These are phyloP conservation scores for Stramonita haemastoma DNA, from an alignment of 2,888 invertebrate species.

Conservation along the genomic window DNA sequence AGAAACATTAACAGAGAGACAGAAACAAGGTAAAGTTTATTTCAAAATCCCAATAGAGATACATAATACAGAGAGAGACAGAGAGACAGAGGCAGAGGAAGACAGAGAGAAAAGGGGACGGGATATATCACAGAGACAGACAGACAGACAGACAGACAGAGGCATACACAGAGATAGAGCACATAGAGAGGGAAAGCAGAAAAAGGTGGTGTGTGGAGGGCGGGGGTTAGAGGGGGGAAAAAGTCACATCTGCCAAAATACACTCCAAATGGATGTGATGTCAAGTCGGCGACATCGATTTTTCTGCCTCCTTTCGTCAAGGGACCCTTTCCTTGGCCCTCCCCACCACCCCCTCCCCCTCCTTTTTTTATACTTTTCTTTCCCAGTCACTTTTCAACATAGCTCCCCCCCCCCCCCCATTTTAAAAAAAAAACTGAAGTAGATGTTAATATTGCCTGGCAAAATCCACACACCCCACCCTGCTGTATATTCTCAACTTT, in stretches of 20 bases:
- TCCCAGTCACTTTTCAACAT: too few relatives aligned
- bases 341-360: not conserved
- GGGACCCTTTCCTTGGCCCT: not conserved
- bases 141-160: too few relatives aligned
- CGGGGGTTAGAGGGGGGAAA: not conserved
- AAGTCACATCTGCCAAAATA: not conserved
- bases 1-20: not conserved
- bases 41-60: too few relatives aligned
- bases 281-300: not conserved
- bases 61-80: not conserved
- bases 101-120: not conserved
- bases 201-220: not conserved
- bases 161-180: too few relatives aligned
- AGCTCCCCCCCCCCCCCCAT: too few relatives aligned
- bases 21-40: too few relatives aligned
- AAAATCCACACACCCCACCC: too few relatives aligned
- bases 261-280: slow-evolving; percentile 22
- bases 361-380: not conserved
- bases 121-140: too few relatives aligned
- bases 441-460: too few relatives aligned
- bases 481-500: not conserved
- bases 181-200: too few relatives aligned
- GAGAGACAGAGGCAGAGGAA: not conserved
- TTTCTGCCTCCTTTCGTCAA: not conserved
- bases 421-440: too few relatives aligned